Evolutionary conservation across 2,797 vertebrate genomes (phyloP).

Genomic region (Coregonus sp.): DNA sequence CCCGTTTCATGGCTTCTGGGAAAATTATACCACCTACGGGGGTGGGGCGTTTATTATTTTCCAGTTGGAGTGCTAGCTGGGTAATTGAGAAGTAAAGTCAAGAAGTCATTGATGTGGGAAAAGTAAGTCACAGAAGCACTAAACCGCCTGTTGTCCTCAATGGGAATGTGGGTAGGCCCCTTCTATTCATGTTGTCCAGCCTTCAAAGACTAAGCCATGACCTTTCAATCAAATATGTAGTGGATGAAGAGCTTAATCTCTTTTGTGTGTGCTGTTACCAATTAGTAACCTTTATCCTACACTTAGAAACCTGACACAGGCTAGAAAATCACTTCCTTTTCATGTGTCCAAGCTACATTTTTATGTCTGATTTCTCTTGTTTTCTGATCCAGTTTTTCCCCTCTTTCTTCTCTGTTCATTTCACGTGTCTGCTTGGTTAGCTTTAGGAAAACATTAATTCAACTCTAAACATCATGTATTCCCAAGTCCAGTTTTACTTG

Average conservation of each 20-base stretch:
- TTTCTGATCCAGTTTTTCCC: constrained; percentile 30
- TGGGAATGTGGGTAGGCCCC: constrained; percentile 31
- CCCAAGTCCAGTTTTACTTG: constrained; percentile 30
- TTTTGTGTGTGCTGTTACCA: background rate
- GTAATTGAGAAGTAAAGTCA: constrained; percentile 64
- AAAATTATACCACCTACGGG: too few species aligned
- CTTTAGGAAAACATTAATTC: too few species aligned
- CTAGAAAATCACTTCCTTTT: background rate
- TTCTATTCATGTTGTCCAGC: constrained; percentile 64
- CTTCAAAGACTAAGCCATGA: constrained; percentile 62
- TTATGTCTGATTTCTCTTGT: constrained; percentile 47
- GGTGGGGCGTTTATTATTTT: constrained; percentile 32
- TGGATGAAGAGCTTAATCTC: constrained; percentile 21
- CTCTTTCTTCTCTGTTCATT: background rate
- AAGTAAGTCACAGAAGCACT: constrained; percentile 37
- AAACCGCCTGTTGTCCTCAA: constrained; percentile 40
- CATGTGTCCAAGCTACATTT: constrained; percentile 17
- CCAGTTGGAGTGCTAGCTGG: constrained; percentile 41
- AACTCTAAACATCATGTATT: constrained; percentile 31
- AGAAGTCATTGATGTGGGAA: constrained; percentile 46
- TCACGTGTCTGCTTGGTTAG: constrained; percentile 27
- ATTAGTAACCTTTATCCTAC: constrained; percentile 44
- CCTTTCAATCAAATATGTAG: constrained; percentile 33
- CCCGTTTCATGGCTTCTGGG: constrained; percentile 24
- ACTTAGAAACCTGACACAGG: constrained; percentile 53